phyloP scores from a whole-genome alignment of 2,888 invertebrate species.

The Andrena praecox region DNA sequence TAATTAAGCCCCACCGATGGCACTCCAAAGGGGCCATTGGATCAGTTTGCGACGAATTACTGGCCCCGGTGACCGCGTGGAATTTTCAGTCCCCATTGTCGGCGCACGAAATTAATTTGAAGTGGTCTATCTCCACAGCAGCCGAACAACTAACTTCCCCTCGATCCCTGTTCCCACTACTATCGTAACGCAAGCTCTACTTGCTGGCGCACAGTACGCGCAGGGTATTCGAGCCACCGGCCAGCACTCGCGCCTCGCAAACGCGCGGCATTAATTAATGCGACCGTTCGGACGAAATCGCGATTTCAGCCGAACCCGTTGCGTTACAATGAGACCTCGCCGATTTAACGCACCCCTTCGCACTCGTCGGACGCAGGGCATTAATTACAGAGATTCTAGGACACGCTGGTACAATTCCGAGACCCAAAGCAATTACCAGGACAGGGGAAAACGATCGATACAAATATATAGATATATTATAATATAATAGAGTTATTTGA shows the following conservation, averaged over 20 bases:
- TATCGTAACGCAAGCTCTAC: background rate
- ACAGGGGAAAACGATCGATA: constrained; percentile 77
- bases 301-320: background rate
- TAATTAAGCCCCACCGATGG: constrained; percentile 26
- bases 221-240: background rate
- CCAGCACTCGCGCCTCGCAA: background rate
- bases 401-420: constrained; percentile 23
- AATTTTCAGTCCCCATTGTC: background rate
- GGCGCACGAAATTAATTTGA: background rate
- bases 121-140: background rate
- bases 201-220: no score
- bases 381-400: constrained; percentile 47
- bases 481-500: constrained; percentile 82
- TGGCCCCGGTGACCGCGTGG: background rate
- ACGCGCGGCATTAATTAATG: background rate
- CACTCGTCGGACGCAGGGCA: background rate
- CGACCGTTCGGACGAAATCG: background rate
- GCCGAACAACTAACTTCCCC: background rate
- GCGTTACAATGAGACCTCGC: background rate
- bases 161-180: background rate
- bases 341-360: background rate
- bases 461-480: constrained; percentile 83
- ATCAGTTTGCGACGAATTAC: background rate
- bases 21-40: background rate
- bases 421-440: constrained; percentile 64